Evolutionary conservation across 2,888 invertebrate genomes (phyloP).

Genomic region (Arenicola marina): DNA sequence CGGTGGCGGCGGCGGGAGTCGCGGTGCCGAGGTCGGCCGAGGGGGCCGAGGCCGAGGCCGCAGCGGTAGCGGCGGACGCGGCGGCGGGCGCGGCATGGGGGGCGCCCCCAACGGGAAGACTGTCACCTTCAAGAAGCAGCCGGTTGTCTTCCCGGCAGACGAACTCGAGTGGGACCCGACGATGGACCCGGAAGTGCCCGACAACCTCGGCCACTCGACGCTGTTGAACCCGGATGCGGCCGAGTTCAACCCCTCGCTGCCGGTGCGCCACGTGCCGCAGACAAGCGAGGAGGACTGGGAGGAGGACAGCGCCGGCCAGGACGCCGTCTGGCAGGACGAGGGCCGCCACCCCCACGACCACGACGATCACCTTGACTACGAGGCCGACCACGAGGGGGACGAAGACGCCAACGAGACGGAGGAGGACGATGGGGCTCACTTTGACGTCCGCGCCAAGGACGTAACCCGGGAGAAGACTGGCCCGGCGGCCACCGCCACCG

Average conservation of each 20-base stretch:
- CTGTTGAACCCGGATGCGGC: not conserved
- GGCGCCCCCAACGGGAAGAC: not conserved
- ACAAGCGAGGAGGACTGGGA: not conserved
- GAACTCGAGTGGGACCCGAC: conserved; percentile 1
- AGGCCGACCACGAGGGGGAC: not conserved
- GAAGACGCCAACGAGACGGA: not conserved
- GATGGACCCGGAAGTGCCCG: not conserved
- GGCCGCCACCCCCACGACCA: not conserved
- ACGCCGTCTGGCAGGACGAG: not conserved
- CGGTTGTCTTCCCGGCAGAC: not conserved
- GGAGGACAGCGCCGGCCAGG: not conserved
- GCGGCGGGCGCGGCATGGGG: not conserved
- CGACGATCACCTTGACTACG: not conserved
- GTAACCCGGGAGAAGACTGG: not conserved
- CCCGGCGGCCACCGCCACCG: not conserved
- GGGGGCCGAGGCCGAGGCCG: not conserved
- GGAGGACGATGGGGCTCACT: not conserved
- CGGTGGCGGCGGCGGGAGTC: not conserved
- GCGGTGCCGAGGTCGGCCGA: not conserved
- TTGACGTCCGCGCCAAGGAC: not conserved
- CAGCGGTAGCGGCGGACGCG: not conserved
- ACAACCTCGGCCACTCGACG: not conserved
- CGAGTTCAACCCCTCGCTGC: not conserved
- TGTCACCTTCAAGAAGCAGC: not conserved
- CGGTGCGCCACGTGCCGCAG: no score